phyloP scores from a whole-genome alignment of 2,888 invertebrate species.

The Omphaloscelis lunosa region DNA sequence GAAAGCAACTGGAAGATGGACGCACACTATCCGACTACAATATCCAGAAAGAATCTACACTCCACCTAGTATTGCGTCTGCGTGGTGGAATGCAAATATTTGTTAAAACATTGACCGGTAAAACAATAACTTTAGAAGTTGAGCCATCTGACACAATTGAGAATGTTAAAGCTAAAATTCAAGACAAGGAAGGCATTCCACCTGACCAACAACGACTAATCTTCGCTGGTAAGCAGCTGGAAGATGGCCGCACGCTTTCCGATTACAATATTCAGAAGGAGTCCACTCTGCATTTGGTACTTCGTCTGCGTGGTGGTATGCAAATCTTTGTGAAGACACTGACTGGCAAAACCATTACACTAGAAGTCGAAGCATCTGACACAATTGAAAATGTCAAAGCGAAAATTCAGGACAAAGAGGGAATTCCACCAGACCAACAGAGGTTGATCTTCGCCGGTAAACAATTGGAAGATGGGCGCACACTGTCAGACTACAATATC shows the following conservation, averaged over 20 bases:
- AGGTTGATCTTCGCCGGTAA: conserved; percentile 60
- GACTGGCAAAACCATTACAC: conserved; percentile 59
- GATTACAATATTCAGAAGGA: conserved; percentile 64
- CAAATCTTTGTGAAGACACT: conserved; percentile 60
- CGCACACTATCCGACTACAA: conserved; percentile 56
- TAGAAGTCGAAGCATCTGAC: conserved; percentile 60
- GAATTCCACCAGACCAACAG: conserved; percentile 62
- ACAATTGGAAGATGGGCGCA: conserved; percentile 60
- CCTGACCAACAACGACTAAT: conserved; percentile 69
- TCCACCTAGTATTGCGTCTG: conserved; percentile 32
- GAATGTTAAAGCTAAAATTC: conserved; percentile 64
- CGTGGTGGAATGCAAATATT: conserved; percentile 54
- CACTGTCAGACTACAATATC: conserved; percentile 55
- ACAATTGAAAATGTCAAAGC: conserved; percentile 64
- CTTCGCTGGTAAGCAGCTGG: conserved; percentile 62
- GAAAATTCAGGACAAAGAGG: conserved; percentile 61
- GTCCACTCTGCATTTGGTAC: conserved; percentile 53
- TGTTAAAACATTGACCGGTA: conserved; percentile 58
- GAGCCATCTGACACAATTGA: conserved; percentile 62
- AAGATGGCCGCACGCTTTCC: conserved; percentile 55
- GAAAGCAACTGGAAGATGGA: conserved; percentile 43
- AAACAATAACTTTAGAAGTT: conserved; percentile 59
- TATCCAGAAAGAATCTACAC: conserved; percentile 42
- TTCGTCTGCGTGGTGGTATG: conserved; percentile 61
- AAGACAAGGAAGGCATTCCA: conserved; percentile 69